A percentile compares a stretch with the other conserved stretches of the same genome.
Evolutionary conservation across 92 coral and sea anemone species (phyloP).

Genomic region (Epizoanthus illoricatus): DNA sequence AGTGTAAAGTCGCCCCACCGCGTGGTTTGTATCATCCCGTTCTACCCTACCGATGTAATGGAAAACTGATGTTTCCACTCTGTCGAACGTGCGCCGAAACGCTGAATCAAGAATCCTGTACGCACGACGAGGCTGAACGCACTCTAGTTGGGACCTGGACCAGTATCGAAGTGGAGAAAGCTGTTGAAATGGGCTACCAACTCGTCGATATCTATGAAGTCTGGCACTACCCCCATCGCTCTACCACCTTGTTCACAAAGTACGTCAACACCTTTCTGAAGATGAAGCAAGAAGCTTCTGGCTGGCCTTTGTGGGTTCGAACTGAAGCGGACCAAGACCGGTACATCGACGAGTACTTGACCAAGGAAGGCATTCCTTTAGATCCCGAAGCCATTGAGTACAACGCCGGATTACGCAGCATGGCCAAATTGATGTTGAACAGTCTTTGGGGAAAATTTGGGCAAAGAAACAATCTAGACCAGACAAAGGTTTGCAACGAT

Average conservation of each 20-base stretch:
- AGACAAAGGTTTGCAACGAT: not conserved
- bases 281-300: conserved; percentile 37
- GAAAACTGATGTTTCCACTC: conserved; percentile 16
- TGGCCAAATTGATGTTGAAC: conserved; percentile 7
- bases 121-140: not conserved
- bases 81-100: conserved; percentile 13
- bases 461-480: too few species aligned
- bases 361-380: conserved; percentile 1
- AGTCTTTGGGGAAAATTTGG: conserved; percentile 7
- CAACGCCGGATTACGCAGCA: not conserved
- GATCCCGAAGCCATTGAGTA: not conserved
- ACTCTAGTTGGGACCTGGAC: conserved; percentile 4
- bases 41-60: not conserved
- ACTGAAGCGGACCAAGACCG: conserved; percentile 27
- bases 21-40: conserved; percentile 20
- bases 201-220: too few species aligned
- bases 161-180: conserved; percentile 6
- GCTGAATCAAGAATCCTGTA: not conserved
- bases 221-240: too few species aligned
- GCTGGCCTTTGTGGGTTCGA: conserved; percentile 16
- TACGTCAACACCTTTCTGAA: conserved; percentile 30
- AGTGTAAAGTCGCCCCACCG: conserved; percentile 26
- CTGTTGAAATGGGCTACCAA: not conserved
- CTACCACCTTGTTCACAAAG: not conserved
- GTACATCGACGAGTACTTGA: conserved; percentile 23